Base-by-base conservation (phyloP, 2,888 invertebrate species). In the Pandemis heparana region DNA sequence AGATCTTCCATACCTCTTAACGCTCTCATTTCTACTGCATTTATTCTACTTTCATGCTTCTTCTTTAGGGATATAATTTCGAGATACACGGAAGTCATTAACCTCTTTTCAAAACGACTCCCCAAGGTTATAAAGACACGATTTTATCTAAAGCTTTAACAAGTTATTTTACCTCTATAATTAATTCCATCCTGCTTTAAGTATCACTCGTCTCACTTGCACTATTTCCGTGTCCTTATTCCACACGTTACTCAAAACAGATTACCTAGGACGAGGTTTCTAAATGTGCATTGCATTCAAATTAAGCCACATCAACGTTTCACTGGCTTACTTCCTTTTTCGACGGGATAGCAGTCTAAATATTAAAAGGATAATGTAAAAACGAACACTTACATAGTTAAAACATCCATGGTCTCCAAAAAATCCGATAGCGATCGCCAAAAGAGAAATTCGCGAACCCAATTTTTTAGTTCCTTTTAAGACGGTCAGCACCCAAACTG, bases 401-500 rank as follows among this genome's bases (percentile, higher is more conserved):
- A 39, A 61, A 16, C 71, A 74, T 75, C 77, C 80, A 80, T 80
- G 72, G 70, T 75, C 78, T 70, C 77, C 75, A 73, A 80, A 77
- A 80, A 77, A 76, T 77, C 78, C 77, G 74, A 76, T 74, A 63
- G 65, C 61, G 16, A 71, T 71, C 63, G 76, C 68, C 23, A 73
- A 76, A 80, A 80, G 79, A 79, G 79, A 79, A 80, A 80, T 79
- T 76, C 63, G 77, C 75, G 67, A 75, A 75, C 75, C 77, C 70
- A 75, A 75, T 78, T 79, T 74, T 76, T 78, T 76, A 74, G 73
- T 78, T 77, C 81, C 79, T 80, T 81, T 79, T 77, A 66, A 79
- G 61, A 16, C 75, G 79, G 78, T 70, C 79, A 79, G 80, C 80
- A 80, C 80, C 77, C 61, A 79, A 80, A 77, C 79, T 77, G 75